Evolutionary conservation across 2,113 vertebrate species (phyloP).

Genomic region (Zeus faber): DNA sequence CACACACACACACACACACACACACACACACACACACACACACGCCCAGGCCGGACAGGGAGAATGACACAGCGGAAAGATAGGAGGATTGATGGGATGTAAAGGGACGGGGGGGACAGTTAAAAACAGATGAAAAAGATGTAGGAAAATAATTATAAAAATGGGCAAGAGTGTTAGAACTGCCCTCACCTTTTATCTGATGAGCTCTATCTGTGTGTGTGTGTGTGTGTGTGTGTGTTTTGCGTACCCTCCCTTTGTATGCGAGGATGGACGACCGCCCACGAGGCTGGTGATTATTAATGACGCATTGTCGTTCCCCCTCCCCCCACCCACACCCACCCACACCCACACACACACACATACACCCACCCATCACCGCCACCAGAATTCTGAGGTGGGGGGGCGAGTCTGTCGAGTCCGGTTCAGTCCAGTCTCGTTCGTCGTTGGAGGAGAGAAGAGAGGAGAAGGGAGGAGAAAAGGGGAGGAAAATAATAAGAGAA

Average conservation of each 20-base stretch:
- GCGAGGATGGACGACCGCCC: background rate
- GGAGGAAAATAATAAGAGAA: constrained; percentile 6
- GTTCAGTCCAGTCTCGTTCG: constrained; percentile 1
- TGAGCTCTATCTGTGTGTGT: constrained; percentile 22
- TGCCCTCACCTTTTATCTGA: constrained; percentile 65
- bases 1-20: too few species aligned
- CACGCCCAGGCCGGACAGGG: too few species aligned
- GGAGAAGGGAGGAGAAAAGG: background rate
- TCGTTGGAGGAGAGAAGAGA: constrained; percentile 5
- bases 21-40: too few species aligned
- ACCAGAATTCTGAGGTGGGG: background rate
- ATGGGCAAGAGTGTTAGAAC: constrained; percentile 38
- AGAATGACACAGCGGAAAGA: constrained; percentile 41
- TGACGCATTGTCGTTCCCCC: too few species aligned
- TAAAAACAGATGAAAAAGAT: too few species aligned
- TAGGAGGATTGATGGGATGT: constrained; percentile 15
- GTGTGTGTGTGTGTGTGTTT: too few species aligned
- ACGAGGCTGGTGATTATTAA: background rate
- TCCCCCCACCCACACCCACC: too few species aligned
- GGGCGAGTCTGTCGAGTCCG: background rate
- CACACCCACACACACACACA: too few species aligned
- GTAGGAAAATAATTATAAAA: too few species aligned
- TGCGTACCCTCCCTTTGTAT: background rate
- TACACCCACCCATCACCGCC: too few species aligned
- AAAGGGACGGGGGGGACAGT: constrained; percentile 2